Base-by-base conservation (phyloP, 1,140 invertebrate genomes). In the Cotesia typhae region DNA sequence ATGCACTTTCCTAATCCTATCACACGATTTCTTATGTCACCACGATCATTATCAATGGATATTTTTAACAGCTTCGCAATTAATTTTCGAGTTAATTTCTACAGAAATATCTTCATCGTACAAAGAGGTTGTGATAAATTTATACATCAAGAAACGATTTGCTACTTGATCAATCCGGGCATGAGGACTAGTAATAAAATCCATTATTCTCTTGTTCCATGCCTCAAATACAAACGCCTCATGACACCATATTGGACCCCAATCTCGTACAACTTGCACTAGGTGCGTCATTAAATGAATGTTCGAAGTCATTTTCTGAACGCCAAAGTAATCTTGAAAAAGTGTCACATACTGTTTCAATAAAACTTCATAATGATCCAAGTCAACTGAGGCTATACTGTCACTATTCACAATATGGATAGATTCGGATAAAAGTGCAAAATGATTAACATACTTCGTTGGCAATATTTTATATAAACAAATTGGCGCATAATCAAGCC, bases 221-320 rank as follows among this genome's bases (percentile, higher is more conserved):
- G 74, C 52, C 66, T 76, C 75, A 59, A 76, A 75, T 5, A 55
- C 53, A 52, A 73, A 75, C 4, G 71, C 69, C 0, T 51, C 47
- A 12, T 51, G 47, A 5, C 4, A 4, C 47, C n/a, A n/a, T n/a
- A n/a, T n/a, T n/a, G n/a, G n/a, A n/a, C n/a, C n/a, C n/a, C n/a
- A n/a, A n/a, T n/a, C 47, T 51, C 47, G 47, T 12, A 51, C 47
- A 51, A 67, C 70, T 28, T 73, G 53, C 4, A 17, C 7, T 53
- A 70, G 61, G 68, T 77, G 76, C 28, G 59, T 9, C 20, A 77
- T 5, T 51, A 73, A 68, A 59, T 77, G 76, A 1, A 77, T 20
- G 55, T 76, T 76, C 28, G 51, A 76, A 17, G 61, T 57, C 74
- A 74, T 74, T 2, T 57, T 57, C 17, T 67, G 7, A 36, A 70